Percentiles rank a stretch among this genome's conserved stretches.
phyloP scores from a whole-genome alignment of 2,113 vertebrate genomes.

The Perca flavescens region DNA sequence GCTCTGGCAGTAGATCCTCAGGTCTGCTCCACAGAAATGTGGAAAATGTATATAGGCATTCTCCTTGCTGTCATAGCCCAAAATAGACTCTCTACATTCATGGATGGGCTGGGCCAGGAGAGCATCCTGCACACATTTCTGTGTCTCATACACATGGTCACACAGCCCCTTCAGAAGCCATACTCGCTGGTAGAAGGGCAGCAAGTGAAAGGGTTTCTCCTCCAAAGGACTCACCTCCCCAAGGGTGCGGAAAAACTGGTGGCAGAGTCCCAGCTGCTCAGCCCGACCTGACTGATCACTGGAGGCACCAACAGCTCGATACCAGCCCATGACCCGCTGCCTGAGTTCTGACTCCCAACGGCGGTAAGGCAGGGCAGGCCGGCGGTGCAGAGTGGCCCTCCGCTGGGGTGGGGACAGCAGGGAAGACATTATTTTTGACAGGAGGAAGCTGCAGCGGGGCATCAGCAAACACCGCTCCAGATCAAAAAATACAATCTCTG shows the following conservation, averaged over 20 bases:
- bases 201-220: constrained; percentile 91
- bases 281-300: constrained; percentile 88
- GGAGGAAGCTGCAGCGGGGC: constrained; percentile 94
- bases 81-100: constrained; percentile 97
- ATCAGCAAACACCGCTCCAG: constrained; percentile 97
- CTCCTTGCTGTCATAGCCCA: constrained; percentile 95
- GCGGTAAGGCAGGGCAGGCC: constrained; percentile 90
- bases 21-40: constrained; percentile 97
- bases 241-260: constrained; percentile 92
- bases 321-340: constrained; percentile 93
- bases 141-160: constrained; percentile 96
- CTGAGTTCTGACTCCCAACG: constrained; percentile 94
- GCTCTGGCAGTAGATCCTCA: constrained; percentile 96
- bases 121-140: constrained; percentile 95
- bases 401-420: constrained; percentile 91
- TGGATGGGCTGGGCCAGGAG: constrained; percentile 97
- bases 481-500: constrained; percentile 97
- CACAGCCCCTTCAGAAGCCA: constrained; percentile 98
- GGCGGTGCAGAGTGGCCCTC: constrained; percentile 90
- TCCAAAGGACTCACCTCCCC: constrained; percentile 93
- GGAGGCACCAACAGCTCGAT: constrained; percentile 87
- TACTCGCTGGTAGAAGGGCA: constrained; percentile 92
- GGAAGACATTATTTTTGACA: constrained; percentile 98
- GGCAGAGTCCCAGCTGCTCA: constrained; percentile 92
- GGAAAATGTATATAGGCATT: constrained; percentile 98